Evolutionary conservation across 2,797 vertebrate genomes (phyloP), one percentile per base, ranked within the genome.

Genomic region (Onychomys arenicola): DNA sequence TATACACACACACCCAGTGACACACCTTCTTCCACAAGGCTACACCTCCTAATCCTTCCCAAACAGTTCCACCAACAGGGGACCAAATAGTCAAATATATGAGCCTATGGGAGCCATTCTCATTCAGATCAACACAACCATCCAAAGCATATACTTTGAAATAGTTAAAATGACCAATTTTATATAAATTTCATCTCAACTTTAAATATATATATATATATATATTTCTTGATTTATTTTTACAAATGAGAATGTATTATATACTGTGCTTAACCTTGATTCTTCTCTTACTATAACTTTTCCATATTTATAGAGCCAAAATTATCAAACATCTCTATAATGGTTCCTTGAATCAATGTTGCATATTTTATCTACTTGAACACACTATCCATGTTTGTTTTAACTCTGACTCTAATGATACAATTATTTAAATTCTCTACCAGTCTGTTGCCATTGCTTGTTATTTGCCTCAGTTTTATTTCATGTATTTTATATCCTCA

Each of bases 261-360:
- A 88, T 76, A 91, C 19, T 89, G 16, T 40, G 7, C 63, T 93
- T 76, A 90, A 86, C 40, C 61, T 96, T 89, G 34, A n/a, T 5
- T 86, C 37, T 69, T 96, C 49, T 16, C 52, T 82, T 91, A 93
- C 77, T 71, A 89, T 49, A 75, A 76, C 59, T 59, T 69, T 80
- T 78, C 89, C 40, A 65, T 52, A 95, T 87, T 87, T 90, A 87
- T 77, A 86, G 32, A 91, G 37, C 63, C 43, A 95, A 63, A 93
- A 92, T 71, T 86, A 69, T 77, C 49, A 90, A 73, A 80, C 91
- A 57, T 96, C 87, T 88, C 83, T 73, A 73, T 85, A 89, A 59
- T 29, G 43, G 32, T 29, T 96, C 49, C 43, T 91, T 89, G 89
- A 37, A 71, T 40, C 85, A 21, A 77, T 96, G 37, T 32, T 16